phyloP scores from a whole-genome alignment of 2,888 invertebrate species.

The Rhingia campestris region DNA sequence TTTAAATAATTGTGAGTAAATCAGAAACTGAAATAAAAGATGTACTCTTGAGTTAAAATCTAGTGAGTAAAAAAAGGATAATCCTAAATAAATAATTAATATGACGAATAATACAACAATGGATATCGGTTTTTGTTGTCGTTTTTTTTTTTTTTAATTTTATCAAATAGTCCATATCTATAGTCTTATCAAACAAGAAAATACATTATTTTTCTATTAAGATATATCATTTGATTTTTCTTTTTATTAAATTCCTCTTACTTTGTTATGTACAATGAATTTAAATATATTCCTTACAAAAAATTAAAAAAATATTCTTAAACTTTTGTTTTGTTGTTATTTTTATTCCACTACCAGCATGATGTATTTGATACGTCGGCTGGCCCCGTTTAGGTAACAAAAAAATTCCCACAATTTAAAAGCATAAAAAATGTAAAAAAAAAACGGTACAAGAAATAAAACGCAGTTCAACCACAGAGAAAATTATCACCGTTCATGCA shows the following conservation, averaged over 20 bases:
- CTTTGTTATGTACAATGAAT: conserved; percentile 51
- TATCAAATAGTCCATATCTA: conserved; percentile 63
- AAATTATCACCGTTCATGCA: conserved; percentile 69
- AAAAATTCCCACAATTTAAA: conserved; percentile 6
- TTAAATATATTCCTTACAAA: conserved; percentile 23
- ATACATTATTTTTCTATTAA: conserved; percentile 28
- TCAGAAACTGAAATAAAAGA: not conserved
- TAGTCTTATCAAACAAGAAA: conserved; percentile 31
- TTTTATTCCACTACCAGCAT: conserved; percentile 22
- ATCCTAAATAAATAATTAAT: no score
- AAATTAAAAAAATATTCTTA: conserved; percentile 5
- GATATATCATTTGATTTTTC: conserved; percentile 19
- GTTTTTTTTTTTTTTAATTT: conserved; percentile 1
- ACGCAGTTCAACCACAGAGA: conserved; percentile 18
- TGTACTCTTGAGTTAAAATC: no score
- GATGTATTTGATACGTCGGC: not conserved
- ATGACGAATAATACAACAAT: not conserved
- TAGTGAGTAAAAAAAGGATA: no score
- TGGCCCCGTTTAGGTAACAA: not conserved
- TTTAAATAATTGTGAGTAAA: not conserved
- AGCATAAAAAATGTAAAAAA: conserved; percentile 22
- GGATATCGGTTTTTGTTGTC: conserved; percentile 3
- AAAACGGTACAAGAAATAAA: conserved; percentile 35
- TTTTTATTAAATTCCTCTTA: conserved; percentile 9
- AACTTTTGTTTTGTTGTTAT: not conserved